Conservation (phyloP, 2,797 vertebrate genomes). For the Poecilia gillii region DNA sequence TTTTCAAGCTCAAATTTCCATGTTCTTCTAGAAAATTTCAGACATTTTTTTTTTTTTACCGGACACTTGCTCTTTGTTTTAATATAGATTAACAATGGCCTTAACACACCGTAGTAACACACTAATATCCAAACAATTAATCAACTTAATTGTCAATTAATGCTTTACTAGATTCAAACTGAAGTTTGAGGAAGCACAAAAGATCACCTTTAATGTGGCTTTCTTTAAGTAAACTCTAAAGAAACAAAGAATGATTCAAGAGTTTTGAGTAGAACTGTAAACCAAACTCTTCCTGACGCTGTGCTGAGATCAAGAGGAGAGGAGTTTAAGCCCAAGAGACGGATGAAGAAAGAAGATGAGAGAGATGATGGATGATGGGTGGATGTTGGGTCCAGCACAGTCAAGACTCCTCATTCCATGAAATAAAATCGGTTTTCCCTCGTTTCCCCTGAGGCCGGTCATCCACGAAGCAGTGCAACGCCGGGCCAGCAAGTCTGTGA, state of each 20-base stretch:
- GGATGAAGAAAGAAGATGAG: slow-evolving; percentile 33
- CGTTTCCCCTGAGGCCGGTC: slow-evolving; percentile 61
- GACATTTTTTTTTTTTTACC: too few species aligned
- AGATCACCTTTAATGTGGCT: background rate
- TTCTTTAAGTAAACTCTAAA: background rate
- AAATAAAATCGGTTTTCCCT: slow-evolving; percentile 62
- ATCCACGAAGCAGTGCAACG: slow-evolving; percentile 37
- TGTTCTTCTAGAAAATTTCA: too few species aligned
- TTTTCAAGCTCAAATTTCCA: too few species aligned
- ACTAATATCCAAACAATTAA: too few species aligned
- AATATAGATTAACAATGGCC: too few species aligned
- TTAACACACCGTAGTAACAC: too few species aligned
- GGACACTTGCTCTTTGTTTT: too few species aligned
- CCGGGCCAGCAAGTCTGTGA: slow-evolving; percentile 35
- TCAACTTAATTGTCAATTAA: too few species aligned
- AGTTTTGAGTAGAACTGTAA: background rate
- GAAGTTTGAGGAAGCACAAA: background rate
- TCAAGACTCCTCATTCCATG: slow-evolving; percentile 62
- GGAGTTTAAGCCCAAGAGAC: slow-evolving; percentile 6
- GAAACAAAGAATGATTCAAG: background rate
- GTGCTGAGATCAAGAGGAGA: slow-evolving; percentile 15
- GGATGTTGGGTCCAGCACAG: slow-evolving; percentile 44
- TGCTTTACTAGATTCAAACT: too few species aligned
- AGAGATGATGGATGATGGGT: slow-evolving; percentile 57
- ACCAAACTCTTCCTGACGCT: background rate